Evolutionary conservation across 2,888 invertebrate species (phyloP), one percentile per base, ranked within the genome.

Genomic region (Bruchidius siliquastri): DNA sequence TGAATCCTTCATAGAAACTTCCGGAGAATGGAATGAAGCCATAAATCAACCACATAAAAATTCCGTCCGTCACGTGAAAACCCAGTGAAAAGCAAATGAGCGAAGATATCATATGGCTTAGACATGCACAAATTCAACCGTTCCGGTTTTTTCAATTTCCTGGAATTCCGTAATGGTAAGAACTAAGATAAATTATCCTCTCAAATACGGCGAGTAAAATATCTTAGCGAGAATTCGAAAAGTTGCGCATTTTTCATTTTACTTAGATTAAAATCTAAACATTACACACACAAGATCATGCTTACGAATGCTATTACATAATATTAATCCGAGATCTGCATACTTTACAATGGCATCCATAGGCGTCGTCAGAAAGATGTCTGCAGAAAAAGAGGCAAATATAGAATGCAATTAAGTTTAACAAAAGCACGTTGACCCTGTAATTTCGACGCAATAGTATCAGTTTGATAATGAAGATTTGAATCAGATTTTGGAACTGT

Each of bases 221-320:
- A 49, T 49, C 49, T 49, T 49, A 18, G 49, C 49, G 18, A 13
- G 49, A 49, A 49, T 49, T 49, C 13, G 49, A 70, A 70, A 70
- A 20, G 70, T 20, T 68, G 68, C 71, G 69, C 32, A 73, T 73
- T 73, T 73, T 73, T 73, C 71, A 73, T 68, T 69, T 73, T 73
- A 69, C 68, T 69, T 18, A 71, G 73, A 73, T 71, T 69, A 71
- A 2, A 66, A 71, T 73, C 73, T 73, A 66, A 68, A 73, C 67
- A 73, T 71, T 73, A n/a, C 21, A 71, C 73, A 73, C 69, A 30
- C 66, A 69, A 73, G 67, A 71, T 30, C 69, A 66, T 69, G 71
- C 73, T 68, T 22, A 73, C 68, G 71, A 18, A 49, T 22, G 20
- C 67, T 20, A 71, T 73, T 73, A 71, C 71, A 49, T 73, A 73